These are phyloP conservation scores for Grantiella picta DNA, from an alignment of 2,113 vertebrate genomes.

Conservation along the genomic window DNA sequence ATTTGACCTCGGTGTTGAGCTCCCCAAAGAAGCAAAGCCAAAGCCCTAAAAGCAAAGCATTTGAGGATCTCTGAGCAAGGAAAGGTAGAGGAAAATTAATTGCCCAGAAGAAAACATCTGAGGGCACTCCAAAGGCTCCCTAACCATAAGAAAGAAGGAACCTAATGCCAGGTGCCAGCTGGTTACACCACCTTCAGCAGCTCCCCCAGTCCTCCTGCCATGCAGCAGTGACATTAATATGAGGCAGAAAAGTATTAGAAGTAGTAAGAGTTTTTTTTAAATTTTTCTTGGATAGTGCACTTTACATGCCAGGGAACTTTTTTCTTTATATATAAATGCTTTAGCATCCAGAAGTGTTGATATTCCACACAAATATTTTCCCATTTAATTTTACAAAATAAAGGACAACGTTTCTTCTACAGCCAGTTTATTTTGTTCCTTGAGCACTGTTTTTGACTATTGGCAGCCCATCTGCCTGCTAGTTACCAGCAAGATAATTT, in stretches of 20 bases:
- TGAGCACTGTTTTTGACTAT: background rate
- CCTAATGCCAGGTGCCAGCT: background rate
- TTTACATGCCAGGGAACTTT: background rate
- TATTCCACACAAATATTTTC: background rate
- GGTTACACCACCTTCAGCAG: background rate
- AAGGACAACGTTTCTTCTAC: background rate
- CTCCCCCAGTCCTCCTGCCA: background rate
- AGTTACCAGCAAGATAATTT: slow-evolving; percentile 6
- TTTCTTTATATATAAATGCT: background rate
- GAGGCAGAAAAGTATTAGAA: background rate
- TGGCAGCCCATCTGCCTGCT: background rate
- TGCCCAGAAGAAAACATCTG: background rate
- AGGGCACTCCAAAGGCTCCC: background rate
- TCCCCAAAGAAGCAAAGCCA: background rate
- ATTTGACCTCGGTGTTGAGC: background rate
- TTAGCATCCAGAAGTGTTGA: background rate
- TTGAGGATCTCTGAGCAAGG: background rate
- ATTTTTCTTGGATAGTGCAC: background rate
- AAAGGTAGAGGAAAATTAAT: background rate
- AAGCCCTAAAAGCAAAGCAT: background rate
- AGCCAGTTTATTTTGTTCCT: background rate
- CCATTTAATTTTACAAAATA: background rate
- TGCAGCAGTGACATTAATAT: background rate
- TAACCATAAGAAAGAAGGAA: background rate
- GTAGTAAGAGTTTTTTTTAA: background rate